Percentiles rank a stretch among this genome's conserved stretches.
These are phyloP conservation scores for Brachirus orientalis DNA, from an alignment of 2,113 vertebrate species.

Conservation along the genomic window DNA sequence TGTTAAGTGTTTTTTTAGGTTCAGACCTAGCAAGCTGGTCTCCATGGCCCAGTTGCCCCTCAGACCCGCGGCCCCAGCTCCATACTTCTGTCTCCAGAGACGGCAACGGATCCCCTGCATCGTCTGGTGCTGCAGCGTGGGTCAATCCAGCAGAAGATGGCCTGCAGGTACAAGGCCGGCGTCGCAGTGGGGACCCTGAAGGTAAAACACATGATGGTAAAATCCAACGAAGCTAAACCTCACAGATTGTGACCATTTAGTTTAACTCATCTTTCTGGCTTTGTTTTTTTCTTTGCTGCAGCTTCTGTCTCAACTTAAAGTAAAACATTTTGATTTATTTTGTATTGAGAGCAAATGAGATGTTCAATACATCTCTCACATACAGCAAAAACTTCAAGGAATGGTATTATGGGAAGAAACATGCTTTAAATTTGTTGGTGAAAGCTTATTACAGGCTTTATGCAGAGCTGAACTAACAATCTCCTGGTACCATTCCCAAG, in stretches of 20 bases:
- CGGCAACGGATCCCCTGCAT: slow-evolving; percentile 86
- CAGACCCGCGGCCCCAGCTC: slow-evolving; percentile 97
- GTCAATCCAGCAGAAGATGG: slow-evolving; percentile 78
- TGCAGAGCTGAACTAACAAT: not conserved
- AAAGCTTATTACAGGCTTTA: too few species aligned
- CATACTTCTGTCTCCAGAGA: slow-evolving; percentile 94
- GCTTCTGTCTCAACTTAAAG: not conserved
- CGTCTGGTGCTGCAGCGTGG: slow-evolving; percentile 73
- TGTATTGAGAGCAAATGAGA: not conserved
- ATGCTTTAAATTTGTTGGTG: not conserved
- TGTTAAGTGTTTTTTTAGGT: not conserved
- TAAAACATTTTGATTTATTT: not conserved
- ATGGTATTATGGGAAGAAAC: not conserved
- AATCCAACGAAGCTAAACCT: not conserved
- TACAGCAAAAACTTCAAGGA: not conserved
- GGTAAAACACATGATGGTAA: slow-evolving; percentile 9
- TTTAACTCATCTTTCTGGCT: not conserved
- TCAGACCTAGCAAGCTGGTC: slow-evolving; percentile 92
- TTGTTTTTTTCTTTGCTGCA: not conserved
- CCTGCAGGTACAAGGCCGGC: slow-evolving; percentile 71
- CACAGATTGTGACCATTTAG: not conserved
- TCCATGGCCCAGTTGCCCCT: slow-evolving; percentile 95
- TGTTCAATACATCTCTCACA: not conserved
- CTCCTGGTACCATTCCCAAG: not conserved
- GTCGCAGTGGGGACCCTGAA: slow-evolving; percentile 82